Conservation (phyloP, 2,797 vertebrate genomes). For the Melanotaenia boesemani region DNA sequence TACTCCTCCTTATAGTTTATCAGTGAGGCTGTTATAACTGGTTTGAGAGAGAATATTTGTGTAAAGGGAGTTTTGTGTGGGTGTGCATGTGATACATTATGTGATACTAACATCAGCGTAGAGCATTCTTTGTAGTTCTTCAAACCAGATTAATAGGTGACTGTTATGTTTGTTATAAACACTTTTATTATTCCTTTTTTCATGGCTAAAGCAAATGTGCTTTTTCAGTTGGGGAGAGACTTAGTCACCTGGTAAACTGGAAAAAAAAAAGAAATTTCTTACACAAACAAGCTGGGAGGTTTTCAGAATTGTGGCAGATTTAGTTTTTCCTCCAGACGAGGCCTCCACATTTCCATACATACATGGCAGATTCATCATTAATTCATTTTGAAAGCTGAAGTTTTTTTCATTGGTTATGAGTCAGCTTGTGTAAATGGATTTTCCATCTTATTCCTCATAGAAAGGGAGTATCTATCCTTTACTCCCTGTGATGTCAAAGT, state of each 20-base stretch:
- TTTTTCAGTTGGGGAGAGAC: neutral
- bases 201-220: too few relatives aligned
- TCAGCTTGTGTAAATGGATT: constrained; percentile 79
- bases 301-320: constrained; percentile 42
- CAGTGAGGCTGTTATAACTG: too few relatives aligned
- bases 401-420: constrained; percentile 66
- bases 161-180: too few relatives aligned
- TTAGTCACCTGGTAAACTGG: neutral
- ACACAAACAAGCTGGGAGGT: constrained; percentile 33
- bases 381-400: constrained; percentile 63
- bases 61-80: too few relatives aligned
- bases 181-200: too few relatives aligned
- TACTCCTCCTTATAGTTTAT: too few relatives aligned
- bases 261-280: neutral
- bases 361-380: constrained; percentile 57
- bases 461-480: constrained; percentile 71
- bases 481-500: constrained; percentile 74
- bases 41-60: too few relatives aligned
- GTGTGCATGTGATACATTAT: too few relatives aligned
- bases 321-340: constrained; percentile 34
- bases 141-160: too few relatives aligned
- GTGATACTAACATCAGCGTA: too few relatives aligned
- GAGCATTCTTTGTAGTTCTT: too few relatives aligned
- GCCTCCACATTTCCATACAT: constrained; percentile 72
- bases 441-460: constrained; percentile 77